Base-by-base conservation (phyloP, 2,888 invertebrate species). In the Nipponacmea schrenckii region DNA sequence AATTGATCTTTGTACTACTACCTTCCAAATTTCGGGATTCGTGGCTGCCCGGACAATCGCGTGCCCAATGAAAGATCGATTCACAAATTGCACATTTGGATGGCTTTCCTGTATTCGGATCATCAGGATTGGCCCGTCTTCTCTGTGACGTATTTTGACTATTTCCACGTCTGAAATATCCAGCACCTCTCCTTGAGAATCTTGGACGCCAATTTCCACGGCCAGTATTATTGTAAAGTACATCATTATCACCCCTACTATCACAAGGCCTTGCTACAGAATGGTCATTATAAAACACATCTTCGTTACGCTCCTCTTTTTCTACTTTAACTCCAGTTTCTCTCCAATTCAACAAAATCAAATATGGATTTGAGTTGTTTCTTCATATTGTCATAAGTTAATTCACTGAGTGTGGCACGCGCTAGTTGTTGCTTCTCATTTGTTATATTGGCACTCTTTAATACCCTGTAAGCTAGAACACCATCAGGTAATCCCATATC, bases 381-480 rank as follows among this genome's bases (percentile, higher is more conserved):
- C 26, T 31, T 31, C 64, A 64, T 31, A 31, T 26, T 64, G 7
- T 26, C 20, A 26, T 31, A 26, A 20, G 64, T 64, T 17, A 31
- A 31, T 31, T 64, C 17, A 24, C 17, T 17, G 17, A 64, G 15
- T 20, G 27, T 39, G 17, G 64, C 39, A 10, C 26, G 12, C 7
- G 39, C 64, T 39, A 64, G 26, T 26, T 64, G 64, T 64, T 39
- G 26, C 12, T 64, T 39, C 20, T 64, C 39, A 7, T 31, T 24
- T 1, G 26, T 39, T 17, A 64, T 31, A 17, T 64, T 39, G 0
- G 64, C 26, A 26, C 15, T 31, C 17, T 64, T 39, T 17, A 64
- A 64, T 15, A 64, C n/a, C 26, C 39, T 64, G 17, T 31, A 64
- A 1, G 64, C 27, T 24, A 64, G 64, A 64, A 64, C 64, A 64